Conservation (phyloP, 2,888 invertebrate genomes). For the Drosophila limbata region DNA sequence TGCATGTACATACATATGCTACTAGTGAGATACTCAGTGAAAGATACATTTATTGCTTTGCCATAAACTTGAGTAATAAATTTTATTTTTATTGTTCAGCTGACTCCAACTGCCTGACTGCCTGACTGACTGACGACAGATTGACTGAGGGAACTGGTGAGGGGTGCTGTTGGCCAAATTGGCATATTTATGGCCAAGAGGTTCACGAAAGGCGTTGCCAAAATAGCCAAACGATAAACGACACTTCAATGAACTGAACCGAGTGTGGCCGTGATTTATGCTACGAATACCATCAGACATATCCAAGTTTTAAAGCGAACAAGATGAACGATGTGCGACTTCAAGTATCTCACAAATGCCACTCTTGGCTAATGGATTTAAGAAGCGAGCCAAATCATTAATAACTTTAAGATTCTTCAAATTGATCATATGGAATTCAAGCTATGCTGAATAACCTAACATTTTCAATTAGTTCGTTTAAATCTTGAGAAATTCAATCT, state of each 20-base stretch:
- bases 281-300: constrained; percentile 36
- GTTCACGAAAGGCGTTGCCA: constrained; percentile 70
- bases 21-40: constrained; percentile 48
- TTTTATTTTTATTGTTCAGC: constrained; percentile 78
- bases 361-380: constrained; percentile 30
- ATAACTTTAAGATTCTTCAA: background rate
- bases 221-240: constrained; percentile 76
- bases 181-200: constrained; percentile 74
- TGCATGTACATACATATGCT: too few relatives aligned
- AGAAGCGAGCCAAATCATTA: constrained; percentile 19
- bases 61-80: constrained; percentile 80
- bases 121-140: constrained; percentile 16
- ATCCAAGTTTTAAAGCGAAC: constrained; percentile 38
- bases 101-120: constrained; percentile 45
- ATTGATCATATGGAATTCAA: constrained; percentile 4
- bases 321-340: constrained; percentile 35
- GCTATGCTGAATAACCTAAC: background rate
- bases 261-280: constrained; percentile 49
- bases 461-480: background rate
- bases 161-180: constrained; percentile 58
- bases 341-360: constrained; percentile 3
- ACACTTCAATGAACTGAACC: constrained; percentile 79
- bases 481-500: constrained; percentile 11
- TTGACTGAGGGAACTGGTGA: background rate
- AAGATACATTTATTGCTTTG: constrained; percentile 79